Base-by-base conservation (phyloP, 2,888 invertebrate genomes). In the Laothoe populi region DNA sequence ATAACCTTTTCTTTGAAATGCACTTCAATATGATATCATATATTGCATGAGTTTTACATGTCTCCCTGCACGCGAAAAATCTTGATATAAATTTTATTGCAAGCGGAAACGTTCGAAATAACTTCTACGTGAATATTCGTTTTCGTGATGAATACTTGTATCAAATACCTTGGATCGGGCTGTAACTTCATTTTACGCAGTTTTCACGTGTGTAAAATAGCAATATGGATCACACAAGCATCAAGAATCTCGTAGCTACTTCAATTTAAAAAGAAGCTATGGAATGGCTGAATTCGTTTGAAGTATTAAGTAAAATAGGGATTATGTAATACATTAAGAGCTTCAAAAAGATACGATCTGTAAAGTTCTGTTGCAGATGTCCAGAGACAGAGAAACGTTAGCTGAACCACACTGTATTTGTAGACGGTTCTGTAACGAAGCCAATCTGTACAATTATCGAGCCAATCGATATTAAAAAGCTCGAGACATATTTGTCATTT, bases 401-500 rank as follows among this genome's bases (percentile, higher is more conserved):
- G 13, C 13, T 38, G 13, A 8, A 38, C 13, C 10, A 10, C 38
- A 3, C 38, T 8, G 13, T 1, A 10, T 11, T 13, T 38, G 13
- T 38, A 38, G 5, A 10, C 13, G 5, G 10, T 26, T 4, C 26
- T 26, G 26, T 3, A 26, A 3, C 26, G 26, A 26, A 26, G 26
- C 26, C 26, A 5, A 26, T 40, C 4, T 42, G 8, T 10, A 4
- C 19, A 44, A 19, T 44, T 19, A 44, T 10, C 8, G n/a, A 7
- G 19, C 44, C 16, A n/a, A 19, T n/a, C 11, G 16, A 35, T 19
- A 35, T 19, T 21, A 53, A 53, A 53, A 53, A 35, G 26, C 11
- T 19, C 16, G 4, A 16, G 19, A 35, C 19, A 31, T 19, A 53
- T 53, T 11, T 10, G 26, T 71, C 70, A 66, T 67, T 68, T 72